phyloP scores from a whole-genome alignment of 2,113 vertebrate genomes.

The Alaudala cheleensis region DNA sequence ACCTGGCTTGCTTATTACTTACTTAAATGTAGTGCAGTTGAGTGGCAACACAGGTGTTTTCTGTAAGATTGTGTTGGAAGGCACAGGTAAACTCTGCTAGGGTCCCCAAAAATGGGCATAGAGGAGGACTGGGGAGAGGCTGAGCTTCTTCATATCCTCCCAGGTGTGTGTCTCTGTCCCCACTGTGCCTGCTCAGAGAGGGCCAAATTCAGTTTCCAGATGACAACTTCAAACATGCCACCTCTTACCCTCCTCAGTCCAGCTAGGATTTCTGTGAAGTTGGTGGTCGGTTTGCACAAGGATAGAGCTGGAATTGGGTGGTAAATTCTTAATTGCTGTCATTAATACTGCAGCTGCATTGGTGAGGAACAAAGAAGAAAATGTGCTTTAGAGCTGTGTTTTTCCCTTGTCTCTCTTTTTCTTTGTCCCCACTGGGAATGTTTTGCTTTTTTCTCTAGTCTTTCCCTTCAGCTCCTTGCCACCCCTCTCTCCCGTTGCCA shows the following conservation, averaged over 20 bases:
- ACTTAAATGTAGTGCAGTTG: neutral
- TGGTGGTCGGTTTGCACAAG: constrained; percentile 4
- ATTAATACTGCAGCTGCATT: neutral
- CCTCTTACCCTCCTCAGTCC: neutral
- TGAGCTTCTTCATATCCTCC: neutral
- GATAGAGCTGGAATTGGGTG: neutral
- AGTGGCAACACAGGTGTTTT: neutral
- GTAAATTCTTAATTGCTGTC: constrained; percentile 8
- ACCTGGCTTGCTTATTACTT: neutral
- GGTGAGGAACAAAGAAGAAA: constrained; percentile 30
- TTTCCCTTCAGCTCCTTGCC: neutral
- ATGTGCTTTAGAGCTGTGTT: neutral
- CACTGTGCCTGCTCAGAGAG: neutral
- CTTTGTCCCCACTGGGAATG: neutral
- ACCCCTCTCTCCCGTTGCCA: neutral
- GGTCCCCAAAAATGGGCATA: neutral
- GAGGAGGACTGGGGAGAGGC: neutral
- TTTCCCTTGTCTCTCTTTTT: neutral
- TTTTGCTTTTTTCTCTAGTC: neutral
- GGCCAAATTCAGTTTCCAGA: neutral
- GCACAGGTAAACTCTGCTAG: neutral
- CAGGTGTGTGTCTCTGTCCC: neutral
- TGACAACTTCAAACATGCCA: neutral
- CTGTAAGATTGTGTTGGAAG: neutral
- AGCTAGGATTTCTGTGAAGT: neutral